Base-by-base conservation (phyloP, 2,888 invertebrate species). In the Philopedon plagiatum region DNA sequence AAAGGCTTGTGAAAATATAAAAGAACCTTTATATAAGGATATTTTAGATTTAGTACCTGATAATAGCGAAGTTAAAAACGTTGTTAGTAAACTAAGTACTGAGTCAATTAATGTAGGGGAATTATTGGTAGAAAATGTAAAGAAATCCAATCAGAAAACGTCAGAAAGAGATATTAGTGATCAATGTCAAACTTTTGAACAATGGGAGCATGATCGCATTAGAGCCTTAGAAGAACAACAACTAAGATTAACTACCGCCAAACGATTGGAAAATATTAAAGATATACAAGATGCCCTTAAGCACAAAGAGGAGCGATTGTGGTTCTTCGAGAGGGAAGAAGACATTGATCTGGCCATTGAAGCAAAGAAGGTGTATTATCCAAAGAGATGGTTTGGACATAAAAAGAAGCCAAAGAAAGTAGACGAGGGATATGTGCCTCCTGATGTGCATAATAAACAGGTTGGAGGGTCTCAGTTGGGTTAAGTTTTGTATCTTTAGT, bases 271-370 rank as follows among this genome's bases (percentile, higher is more conserved):
- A 11, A 88, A 90, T 70, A 87, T 93, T 78, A 88, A 91, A 77
- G 83, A 87, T 51, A 87, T 90, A 71, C 90, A 91, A 80, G 85
- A 88, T 60, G 85, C 88, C 46, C 83, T 94, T 73, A 78, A 86
- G 67, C 85, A 88, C 21, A 90, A 89, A 80, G 94, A 94, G 80
- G 87, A 88, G 71, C 88, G 89, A 76, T 81, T 92, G 61, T 92
- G 92, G 92, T 95, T 93, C 89, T 95, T 95, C 85, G 93, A 95
- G 72, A 92, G 93, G 81, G 90, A 93, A 82, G 93, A 94, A 41
- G 84, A 91, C 78, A 89, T 94, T 77, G 93, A 94, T 79, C 85
- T 94, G 51, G 83, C 89, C 82, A 93, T 94, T 78, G 91, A 91
- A 80, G 89, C 84, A 82, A 91, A 88, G 82, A 87, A 83, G 81